Evolutionary conservation across 2,797 vertebrate species (phyloP), one percentile per base, ranked within the genome.

Genomic region (Tadarida brasiliensis): DNA sequence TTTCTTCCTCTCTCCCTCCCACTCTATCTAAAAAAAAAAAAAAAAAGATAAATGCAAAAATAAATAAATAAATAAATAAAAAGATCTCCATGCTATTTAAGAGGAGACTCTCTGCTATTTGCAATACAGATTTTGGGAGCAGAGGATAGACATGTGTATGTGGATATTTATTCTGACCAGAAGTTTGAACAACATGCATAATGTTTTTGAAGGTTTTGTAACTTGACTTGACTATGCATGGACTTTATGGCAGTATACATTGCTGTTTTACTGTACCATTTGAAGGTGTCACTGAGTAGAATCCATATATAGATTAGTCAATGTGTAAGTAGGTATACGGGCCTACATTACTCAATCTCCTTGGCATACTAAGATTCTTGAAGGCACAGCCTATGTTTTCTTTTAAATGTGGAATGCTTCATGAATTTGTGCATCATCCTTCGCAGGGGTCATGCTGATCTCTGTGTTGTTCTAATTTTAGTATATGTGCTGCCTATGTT

Each of bases 161-260:
- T n/a, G 19, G 24, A 39, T 83, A 71, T 68, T 84, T 49, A 77
- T 68, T 90, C 33, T 63, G 65, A 85, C 16, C 44, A 65, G 90
- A 91, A 76, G 57, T 59, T 94, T 85, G 54, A 92, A 67, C 24
- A 90, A 49, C n/a, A 68, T 57, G 56, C 30, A 80, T 17, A 65
- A 39, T 67, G 47, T 80, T 93, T 90, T 51, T 30, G 44, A 85
- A 78, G 49, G 4, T 22, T 71, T 71, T 94, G 65, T 71, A 80
- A 63, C 73, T n/a, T 90, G 71, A 68, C 39, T 70, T 84, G 26
- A 44, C 22, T 56, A 39, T 56, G 56, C 22, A 39, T 11, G 44
- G 33, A 70, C 26, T 91, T 87, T 26, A 47, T 39, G 33, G 44
- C 67, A 17, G 33, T 49, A 51, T 24, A 65, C 5, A 28, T 12